These are phyloP conservation scores for Elgonia sp. DNA, from an alignment of 2,888 invertebrate species.

Conservation along the genomic window DNA sequence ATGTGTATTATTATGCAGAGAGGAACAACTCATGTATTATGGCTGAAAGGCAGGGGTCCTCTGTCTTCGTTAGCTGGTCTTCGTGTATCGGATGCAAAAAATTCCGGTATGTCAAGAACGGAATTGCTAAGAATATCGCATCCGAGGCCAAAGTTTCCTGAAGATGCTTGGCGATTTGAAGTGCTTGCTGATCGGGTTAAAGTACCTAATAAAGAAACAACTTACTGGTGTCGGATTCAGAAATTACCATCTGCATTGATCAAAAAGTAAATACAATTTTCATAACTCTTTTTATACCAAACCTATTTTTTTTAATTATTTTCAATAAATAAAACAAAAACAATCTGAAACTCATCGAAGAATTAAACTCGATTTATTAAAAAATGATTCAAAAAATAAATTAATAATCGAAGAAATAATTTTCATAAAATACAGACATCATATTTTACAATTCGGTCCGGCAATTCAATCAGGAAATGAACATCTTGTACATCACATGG, in stretches of 20 bases:
- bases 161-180: slow-evolving; percentile 88
- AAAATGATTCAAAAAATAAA: too few species aligned
- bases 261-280: slow-evolving; percentile 88
- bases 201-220: slow-evolving; percentile 95
- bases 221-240: slow-evolving; percentile 98
- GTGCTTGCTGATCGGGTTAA: slow-evolving; percentile 90
- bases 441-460: slow-evolving; percentile 92
- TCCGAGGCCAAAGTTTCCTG: slow-evolving; percentile 86
- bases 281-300: neutral
- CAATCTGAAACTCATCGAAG: too few species aligned
- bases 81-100: slow-evolving; percentile 88
- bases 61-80: slow-evolving; percentile 91
- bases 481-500: slow-evolving; percentile 98
- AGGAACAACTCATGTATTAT: slow-evolving; percentile 95
- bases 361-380: too few species aligned
- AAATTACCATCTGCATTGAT: slow-evolving; percentile 91
- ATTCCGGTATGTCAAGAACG: slow-evolving; percentile 93
- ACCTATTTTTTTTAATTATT: too few species aligned
- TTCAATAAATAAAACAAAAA: too few species aligned
- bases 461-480: slow-evolving; percentile 93
- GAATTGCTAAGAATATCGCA: slow-evolving; percentile 89
- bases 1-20: slow-evolving; percentile 88
- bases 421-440: slow-evolving; percentile 83
- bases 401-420: too few species aligned
- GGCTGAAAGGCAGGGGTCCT: slow-evolving; percentile 93